These are phyloP conservation scores for Rhinella marina DNA, from an alignment of 2,797 vertebrate genomes.

Conservation along the genomic window DNA sequence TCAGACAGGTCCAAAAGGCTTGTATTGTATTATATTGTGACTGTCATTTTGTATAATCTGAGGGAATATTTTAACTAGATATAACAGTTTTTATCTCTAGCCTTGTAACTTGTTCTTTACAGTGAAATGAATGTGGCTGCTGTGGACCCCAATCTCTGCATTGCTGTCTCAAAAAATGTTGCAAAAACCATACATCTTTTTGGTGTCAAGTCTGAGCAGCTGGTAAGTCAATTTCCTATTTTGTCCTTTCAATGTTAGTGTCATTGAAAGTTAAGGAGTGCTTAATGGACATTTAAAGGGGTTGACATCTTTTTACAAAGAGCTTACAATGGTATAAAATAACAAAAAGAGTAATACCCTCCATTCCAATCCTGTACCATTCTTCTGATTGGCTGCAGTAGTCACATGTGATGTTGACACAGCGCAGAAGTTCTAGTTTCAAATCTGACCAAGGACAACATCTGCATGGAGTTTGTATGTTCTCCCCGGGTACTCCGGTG, in stretches of 20 bases:
- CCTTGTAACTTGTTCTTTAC: slow-evolving; percentile 62
- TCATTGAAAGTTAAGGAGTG: not conserved
- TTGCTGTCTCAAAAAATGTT: slow-evolving; percentile 91
- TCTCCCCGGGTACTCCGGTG: too few relatives aligned
- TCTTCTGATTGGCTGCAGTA: too few relatives aligned
- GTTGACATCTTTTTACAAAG: too few relatives aligned
- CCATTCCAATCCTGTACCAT: too few relatives aligned
- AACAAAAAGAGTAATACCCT: too few relatives aligned
- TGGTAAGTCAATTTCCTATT: slow-evolving; percentile 79
- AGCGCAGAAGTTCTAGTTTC: too few relatives aligned
- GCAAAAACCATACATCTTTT: slow-evolving; percentile 94
- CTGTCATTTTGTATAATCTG: not conserved
- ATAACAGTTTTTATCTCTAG: not conserved
- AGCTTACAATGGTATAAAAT: too few relatives aligned
- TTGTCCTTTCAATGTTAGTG: not conserved
- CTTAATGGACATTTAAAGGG: not conserved
- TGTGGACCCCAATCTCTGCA: slow-evolving; percentile 86
- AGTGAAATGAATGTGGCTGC: slow-evolving; percentile 94
- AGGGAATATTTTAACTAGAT: not conserved
- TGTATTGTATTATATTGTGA: not conserved
- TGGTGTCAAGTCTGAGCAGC: slow-evolving; percentile 94
- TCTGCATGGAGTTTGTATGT: too few relatives aligned
- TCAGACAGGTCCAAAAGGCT: not conserved
- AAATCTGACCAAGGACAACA: too few relatives aligned
- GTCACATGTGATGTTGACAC: too few relatives aligned